Evolutionary conservation across 2,888 invertebrate genomes (phyloP).

Genomic region (Palloptera scutellata): DNA sequence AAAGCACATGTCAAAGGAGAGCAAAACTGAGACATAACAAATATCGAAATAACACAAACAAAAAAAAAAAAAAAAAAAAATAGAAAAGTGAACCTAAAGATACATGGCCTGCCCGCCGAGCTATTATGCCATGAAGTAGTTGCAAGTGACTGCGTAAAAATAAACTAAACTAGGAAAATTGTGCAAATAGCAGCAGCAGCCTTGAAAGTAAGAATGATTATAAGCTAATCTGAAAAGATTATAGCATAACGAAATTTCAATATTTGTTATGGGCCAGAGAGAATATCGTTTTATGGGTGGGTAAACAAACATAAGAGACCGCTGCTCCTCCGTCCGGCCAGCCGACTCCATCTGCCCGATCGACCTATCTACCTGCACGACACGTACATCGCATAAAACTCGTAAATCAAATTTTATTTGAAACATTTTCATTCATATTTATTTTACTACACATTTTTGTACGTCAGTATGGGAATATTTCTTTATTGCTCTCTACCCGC

Average conservation of each 20-base stretch:
- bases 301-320: neutral
- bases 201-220: neutral
- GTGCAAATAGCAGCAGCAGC: neutral
- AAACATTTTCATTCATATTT: neutral
- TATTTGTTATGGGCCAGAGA: neutral
- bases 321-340: neutral
- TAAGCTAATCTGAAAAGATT: neutral
- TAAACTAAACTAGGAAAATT: neutral
- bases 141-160: neutral
- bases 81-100: neutral
- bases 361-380: neutral
- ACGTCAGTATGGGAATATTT: slow-evolving; percentile 12
- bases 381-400: neutral
- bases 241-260: slow-evolving; percentile 2
- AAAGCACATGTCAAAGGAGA: neutral
- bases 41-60: neutral
- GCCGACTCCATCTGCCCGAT: neutral
- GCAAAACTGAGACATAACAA: neutral
- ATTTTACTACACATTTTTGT: slow-evolving; percentile 2
- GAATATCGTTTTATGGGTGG: neutral
- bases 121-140: neutral
- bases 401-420: slow-evolving; percentile 29
- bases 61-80: neutral
- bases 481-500: neutral
- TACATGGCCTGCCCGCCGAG: neutral